These are phyloP conservation scores for Phalacrocorax aristotelis DNA, from an alignment of 2,113 vertebrate genomes.

Conservation along the genomic window DNA sequence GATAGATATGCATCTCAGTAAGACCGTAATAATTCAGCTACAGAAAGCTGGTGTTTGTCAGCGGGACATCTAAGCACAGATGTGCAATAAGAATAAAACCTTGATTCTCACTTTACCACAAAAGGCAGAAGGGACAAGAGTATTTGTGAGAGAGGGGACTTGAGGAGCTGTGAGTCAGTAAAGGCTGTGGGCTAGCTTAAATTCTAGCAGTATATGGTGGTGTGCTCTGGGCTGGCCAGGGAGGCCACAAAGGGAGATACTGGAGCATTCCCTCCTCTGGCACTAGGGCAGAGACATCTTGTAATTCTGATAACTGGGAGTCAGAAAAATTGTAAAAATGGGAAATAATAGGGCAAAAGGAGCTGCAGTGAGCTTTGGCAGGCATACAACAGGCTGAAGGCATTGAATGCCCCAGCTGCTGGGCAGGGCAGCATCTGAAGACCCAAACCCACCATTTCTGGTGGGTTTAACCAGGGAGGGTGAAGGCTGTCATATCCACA, in stretches of 20 bases:
- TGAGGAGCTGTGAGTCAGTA: neutral
- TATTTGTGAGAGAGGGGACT: neutral
- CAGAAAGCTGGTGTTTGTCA: neutral
- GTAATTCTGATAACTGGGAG: neutral
- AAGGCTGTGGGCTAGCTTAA: neutral
- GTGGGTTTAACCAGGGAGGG: neutral
- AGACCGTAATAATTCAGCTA: neutral
- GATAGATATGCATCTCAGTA: neutral
- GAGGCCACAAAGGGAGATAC: accelerated
- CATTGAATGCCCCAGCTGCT: accelerated
- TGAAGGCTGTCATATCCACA: neutral
- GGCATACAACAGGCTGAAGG: neutral
- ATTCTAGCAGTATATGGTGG: neutral
- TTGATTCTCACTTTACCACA: neutral
- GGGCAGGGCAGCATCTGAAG: neutral
- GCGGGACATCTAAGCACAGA: neutral
- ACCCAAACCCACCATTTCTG: neutral
- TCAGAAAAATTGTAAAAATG: neutral
- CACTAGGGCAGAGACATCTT: neutral
- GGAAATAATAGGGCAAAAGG: neutral
- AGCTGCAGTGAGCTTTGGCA: neutral
- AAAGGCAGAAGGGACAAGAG: neutral
- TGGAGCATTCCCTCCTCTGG: neutral
- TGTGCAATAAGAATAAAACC: neutral
- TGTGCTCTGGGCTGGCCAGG: neutral